A percentile compares a stretch with the other conserved stretches of the same genome.
phyloP scores from a whole-genome alignment of 1,140 invertebrate genomes.

The Sinella curviseta region DNA sequence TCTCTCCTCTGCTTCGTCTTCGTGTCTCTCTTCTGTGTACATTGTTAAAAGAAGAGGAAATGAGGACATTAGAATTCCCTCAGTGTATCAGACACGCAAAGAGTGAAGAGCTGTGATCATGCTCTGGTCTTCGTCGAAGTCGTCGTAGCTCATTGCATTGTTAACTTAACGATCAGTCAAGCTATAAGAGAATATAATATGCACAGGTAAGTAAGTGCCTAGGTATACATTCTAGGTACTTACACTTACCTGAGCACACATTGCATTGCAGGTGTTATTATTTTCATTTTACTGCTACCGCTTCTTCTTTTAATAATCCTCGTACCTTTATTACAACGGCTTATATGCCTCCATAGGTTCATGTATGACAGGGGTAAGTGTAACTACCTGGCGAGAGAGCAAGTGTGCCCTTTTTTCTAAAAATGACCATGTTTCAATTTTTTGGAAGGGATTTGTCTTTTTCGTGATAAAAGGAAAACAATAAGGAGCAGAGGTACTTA shows the following conservation, averaged over 20 bases:
- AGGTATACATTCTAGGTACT: neutral
- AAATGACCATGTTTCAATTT: neutral
- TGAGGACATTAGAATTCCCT: conserved; percentile 49
- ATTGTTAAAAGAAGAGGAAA: conserved; percentile 26
- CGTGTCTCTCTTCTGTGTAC: neutral
- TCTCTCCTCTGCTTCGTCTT: too few relatives aligned
- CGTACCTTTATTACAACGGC: too few relatives aligned
- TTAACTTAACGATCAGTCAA: neutral
- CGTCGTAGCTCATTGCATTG: neutral
- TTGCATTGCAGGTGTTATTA: conserved; percentile 10
- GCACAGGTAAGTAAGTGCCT: neutral
- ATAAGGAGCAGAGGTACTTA: neutral
- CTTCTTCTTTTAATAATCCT: neutral
- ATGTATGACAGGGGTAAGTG: neutral
- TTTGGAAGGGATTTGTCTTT: neutral
- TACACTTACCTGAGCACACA: neutral
- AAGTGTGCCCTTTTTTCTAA: conserved; percentile 4
- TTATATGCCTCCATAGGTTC: neutral
- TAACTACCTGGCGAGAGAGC: neutral
- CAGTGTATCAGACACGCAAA: neutral
- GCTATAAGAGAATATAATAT: neutral
- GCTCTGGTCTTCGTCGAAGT: neutral
- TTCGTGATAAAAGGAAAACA: neutral
- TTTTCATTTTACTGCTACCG: neutral
- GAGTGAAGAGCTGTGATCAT: too few relatives aligned